A percentile compares a stretch with the other conserved stretches of the same genome.
Conservation (phyloP, 2,888 invertebrate genomes). For the Endotricha flammealis region DNA sequence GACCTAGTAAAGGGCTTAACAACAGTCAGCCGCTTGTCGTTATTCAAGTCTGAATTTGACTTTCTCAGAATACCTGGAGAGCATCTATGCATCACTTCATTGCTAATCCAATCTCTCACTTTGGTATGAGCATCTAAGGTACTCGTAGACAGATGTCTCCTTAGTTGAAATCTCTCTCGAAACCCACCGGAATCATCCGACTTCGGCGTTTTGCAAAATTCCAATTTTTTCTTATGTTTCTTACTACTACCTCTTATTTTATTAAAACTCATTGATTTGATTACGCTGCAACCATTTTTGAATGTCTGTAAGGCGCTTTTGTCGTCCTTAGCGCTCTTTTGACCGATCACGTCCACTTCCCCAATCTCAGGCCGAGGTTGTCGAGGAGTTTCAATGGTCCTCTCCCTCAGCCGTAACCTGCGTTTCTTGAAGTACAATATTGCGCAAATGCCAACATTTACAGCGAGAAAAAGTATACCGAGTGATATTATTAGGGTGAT, state of each 20-base stretch:
- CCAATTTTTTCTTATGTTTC: conserved; percentile 73
- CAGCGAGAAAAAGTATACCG: conserved; percentile 83
- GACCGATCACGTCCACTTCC: conserved; percentile 68
- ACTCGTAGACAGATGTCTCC: conserved; percentile 85
- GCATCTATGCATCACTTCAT: conserved; percentile 85
- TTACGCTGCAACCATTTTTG: conserved; percentile 78
- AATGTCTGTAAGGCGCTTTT: conserved; percentile 60
- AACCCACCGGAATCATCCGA: conserved; percentile 77
- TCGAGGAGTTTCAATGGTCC: conserved; percentile 57
- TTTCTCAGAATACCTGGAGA: conserved; percentile 82
- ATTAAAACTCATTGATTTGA: conserved; percentile 74
- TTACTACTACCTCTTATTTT: conserved; percentile 73
- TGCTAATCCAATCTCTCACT: conserved; percentile 91
- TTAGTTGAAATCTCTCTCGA: conserved; percentile 80
- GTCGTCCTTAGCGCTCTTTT: conserved; percentile 63
- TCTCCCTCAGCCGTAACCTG: conserved; percentile 72
- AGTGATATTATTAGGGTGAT: conserved; percentile 80
- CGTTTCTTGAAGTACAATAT: conserved; percentile 83
- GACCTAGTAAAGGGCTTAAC: conserved; percentile 63
- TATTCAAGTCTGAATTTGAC: conserved; percentile 55
- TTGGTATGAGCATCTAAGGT: conserved; percentile 92
- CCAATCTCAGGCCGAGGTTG: conserved; percentile 72
- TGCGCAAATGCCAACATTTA: conserved; percentile 84
- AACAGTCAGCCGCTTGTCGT: conserved; percentile 41
- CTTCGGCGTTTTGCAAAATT: conserved; percentile 75